Evolutionary conservation across 2,113 vertebrate species (phyloP).

Genomic region (Apodemus speciosus): DNA sequence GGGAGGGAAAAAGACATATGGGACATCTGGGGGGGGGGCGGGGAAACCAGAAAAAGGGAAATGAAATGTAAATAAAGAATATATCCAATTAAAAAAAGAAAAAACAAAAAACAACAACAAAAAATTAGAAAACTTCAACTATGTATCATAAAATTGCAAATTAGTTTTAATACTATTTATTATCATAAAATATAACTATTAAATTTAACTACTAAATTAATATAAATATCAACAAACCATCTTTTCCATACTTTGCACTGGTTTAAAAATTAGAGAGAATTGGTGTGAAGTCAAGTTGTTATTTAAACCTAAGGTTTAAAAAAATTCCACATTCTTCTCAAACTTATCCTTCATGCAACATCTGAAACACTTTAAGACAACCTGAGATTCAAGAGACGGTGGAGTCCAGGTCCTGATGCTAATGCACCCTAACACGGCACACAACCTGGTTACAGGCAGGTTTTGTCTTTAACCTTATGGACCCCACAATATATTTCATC

Average conservation of each 20-base stretch:
- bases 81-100: too few species aligned
- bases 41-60: too few species aligned
- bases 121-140: slow-evolving; percentile 31
- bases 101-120: too few species aligned
- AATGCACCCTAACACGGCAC: not conserved
- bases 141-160: slow-evolving; percentile 45
- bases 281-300: slow-evolving; percentile 2
- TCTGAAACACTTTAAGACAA: slow-evolving; percentile 49
- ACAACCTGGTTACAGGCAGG: not conserved
- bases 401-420: not conserved
- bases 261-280: slow-evolving; percentile 51
- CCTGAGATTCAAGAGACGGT: slow-evolving; percentile 15
- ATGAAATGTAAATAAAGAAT: too few species aligned
- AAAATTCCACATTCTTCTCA: slow-evolving; percentile 36
- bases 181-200: slow-evolving; percentile 33
- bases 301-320: slow-evolving; percentile 34
- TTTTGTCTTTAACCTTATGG: slow-evolving; percentile 38
- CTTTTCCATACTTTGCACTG: not conserved
- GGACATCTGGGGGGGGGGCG: too few species aligned
- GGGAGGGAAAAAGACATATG: too few species aligned
- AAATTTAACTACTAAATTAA: slow-evolving; percentile 54
- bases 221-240: slow-evolving; percentile 44
- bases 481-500: not conserved
- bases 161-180: slow-evolving; percentile 46
- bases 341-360: slow-evolving; percentile 41